A percentile compares a stretch with the other conserved stretches of the same genome.
phyloP scores from a whole-genome alignment of 2,113 vertebrate genomes.

The Lethenteron reissneri region DNA sequence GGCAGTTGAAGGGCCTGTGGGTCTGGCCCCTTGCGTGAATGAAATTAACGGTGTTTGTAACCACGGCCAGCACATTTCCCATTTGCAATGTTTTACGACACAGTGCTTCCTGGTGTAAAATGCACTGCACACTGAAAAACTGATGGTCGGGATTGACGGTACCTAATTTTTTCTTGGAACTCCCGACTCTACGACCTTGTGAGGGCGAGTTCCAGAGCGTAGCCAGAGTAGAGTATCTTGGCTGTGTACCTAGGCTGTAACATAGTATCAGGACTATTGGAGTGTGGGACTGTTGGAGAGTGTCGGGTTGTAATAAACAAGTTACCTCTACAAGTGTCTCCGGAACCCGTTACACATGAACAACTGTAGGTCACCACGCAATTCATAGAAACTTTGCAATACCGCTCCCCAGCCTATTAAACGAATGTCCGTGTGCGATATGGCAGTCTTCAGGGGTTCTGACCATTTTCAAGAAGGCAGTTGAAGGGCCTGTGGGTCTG shows the following conservation, averaged over 20 bases:
- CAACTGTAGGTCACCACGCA: not conserved
- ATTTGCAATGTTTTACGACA: constrained; percentile 8
- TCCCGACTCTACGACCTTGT: too few relatives aligned
- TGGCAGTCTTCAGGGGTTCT: not conserved
- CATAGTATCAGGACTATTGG: too few relatives aligned
- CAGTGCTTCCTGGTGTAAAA: constrained; percentile 4
- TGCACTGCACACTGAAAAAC: constrained; percentile 4
- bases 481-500: constrained; percentile 1
- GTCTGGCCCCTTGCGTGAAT: not conserved
- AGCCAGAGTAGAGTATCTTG: too few relatives aligned
- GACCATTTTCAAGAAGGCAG: not conserved
- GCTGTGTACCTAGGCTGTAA: too few relatives aligned
- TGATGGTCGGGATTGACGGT: not conserved
- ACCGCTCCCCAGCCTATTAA: not conserved
- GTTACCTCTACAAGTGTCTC: too few relatives aligned
- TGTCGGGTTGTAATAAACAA: too few relatives aligned
- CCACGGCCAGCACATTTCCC: not conserved
- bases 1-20: not conserved
- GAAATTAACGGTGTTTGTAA: constrained; percentile 3
- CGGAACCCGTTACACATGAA: constrained; percentile 6
- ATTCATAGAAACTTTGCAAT: not conserved
- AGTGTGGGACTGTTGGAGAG: too few relatives aligned
- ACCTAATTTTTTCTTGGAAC: not conserved
- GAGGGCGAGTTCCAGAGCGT: too few relatives aligned
- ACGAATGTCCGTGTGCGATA: not conserved